Base-by-base conservation (phyloP, 2,888 invertebrate species). In the Gandaritis pyraliata region DNA sequence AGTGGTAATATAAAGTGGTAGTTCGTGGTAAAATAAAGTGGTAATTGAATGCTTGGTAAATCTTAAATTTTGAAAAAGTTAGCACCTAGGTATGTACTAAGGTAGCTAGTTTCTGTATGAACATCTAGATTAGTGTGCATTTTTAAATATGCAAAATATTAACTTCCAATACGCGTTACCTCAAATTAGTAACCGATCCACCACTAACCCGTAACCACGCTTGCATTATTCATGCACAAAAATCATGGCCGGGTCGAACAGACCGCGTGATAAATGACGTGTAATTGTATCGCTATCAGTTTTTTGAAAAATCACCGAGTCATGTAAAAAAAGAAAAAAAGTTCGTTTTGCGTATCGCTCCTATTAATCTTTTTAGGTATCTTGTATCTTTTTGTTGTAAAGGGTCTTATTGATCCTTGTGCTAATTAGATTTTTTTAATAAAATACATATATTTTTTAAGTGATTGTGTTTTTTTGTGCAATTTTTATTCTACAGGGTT, bases 281-380 rank as follows among this genome's bases (percentile, higher is more conserved):
- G 81, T 87, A 87, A 88, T 88, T 87, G 87, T 86, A 77, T 72
- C 77, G 75, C 78, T 82, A 85, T 85, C 80, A 76, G 72, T 76
- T 81, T 78, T 72, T 75, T 77, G 82, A 86, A 85, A 85, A 85
- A 87, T 85, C 69, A 75, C 73, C 72, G 69, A 72, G 74, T 84
- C 81, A 79, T 74, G 72, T 71, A 60, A 49, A 30, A 6, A 16
- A 38, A 60, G 61, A n/a, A n/a, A n/a, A n/a, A n/a, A n/a, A n/a
- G n/a, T n/a, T n/a, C 57, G 57, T 62, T 68, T 65, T 39, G 51
- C 60, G 61, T 75, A 72, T 77, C 75, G 53, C 1, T 46, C 30
- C n/a, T 53, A 58, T 39, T 49, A 51, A 39, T 36, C 58, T 72
- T 65, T 64, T 68, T 71, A 66, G 53, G 5, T 61, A 62, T 7